Evolutionary conservation across 2,888 invertebrate genomes (phyloP), one percentile per base, ranked within the genome.

Genomic region (Troides oblongomaculatus): DNA sequence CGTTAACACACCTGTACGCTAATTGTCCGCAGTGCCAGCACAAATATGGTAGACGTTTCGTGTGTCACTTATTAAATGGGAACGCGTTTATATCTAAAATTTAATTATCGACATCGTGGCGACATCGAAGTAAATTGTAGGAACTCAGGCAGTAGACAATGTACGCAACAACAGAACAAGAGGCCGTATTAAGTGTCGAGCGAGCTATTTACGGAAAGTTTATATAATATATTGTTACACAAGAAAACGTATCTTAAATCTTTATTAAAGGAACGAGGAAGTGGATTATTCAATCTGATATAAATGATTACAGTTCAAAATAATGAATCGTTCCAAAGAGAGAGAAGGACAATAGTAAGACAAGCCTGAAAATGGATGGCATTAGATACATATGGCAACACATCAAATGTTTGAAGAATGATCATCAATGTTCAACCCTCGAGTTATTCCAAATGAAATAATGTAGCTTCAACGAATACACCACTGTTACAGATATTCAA

Each of bases 51-150:
- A 79, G 12, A 77, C 79, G 80, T 78, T 82, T 86, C 92, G 88
- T 91, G 90, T 88, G 85, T 85, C 84, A 87, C 87, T 87, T 91
- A 90, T 91, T 89, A 88, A 84, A 81, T 79, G 81, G 79, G 79
- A 81, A 80, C 82, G 79, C 81, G 81, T 77, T 82, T 86, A 87
- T 85, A 88, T 85, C 83, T 84, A 85, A 89, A 89, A 87, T 90
- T 90, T 90, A 90, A 91, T 92, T 92, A 92, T 89, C 90, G 74
- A 78, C 84, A 86, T 89, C 87, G 87, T 84, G 73, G 77, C 84
- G 90, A 88, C 90, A 89, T 88, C 84, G 79, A 89, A 87, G 79
- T 77, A 81, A 73, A 73, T 73, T 76, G 78, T 78, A 77, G 79
- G 81, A 84, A 85, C 85, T 84, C 80, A 84, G 81, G 73, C 62